Evolutionary conservation across 1,140 invertebrate species (phyloP), one percentile per base, ranked within the genome.

Genomic region (Scaptomyza montana): DNA sequence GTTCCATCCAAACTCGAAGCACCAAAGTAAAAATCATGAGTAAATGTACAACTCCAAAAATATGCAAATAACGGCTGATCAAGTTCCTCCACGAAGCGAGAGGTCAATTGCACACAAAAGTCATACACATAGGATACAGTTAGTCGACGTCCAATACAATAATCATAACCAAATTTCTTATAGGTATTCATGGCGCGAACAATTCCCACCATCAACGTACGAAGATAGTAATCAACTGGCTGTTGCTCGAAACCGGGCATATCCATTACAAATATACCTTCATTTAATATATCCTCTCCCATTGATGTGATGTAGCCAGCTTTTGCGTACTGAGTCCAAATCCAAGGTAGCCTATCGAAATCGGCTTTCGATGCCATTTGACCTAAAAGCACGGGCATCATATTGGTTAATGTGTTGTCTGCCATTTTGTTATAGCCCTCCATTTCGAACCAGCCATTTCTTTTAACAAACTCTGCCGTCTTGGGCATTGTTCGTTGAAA

Each of bases 151-250:
- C 95, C 95, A 1, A 93, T 92, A 72, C 95, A 95, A 47, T 74
- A 69, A 13, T 55, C 13, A 7, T 64, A 41, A 0, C 69, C 63
- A 19, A 62, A 60, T 41, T 56, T 41, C 0, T 8, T 10, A 16
- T 53, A 61, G 0, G 1, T 19, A 0, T 9, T 7, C 55, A 78
- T 41, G 6, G 46, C 36, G 0, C 53, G 74, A 30, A 93, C 93
- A 25, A 94, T 93, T 3, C 94, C 94, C 59, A 94, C 72, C 74
- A 96, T 94, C 77, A 96, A 96, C 0, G 96, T 95, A n/a, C 95
- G 92, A 10, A 95, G 93, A 73, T 97, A 97, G 82, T 96, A 97
- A 92, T 98, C 96, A 0, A 95, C 96, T 0, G 97, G 96, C 16
- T 94, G 94, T 19, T 94, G 92, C 1, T 93, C 90, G 89, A 98